These are phyloP conservation scores for Callorhinus ursinus DNA, from an alignment of 2,113 vertebrate species.

Conservation along the genomic window DNA sequence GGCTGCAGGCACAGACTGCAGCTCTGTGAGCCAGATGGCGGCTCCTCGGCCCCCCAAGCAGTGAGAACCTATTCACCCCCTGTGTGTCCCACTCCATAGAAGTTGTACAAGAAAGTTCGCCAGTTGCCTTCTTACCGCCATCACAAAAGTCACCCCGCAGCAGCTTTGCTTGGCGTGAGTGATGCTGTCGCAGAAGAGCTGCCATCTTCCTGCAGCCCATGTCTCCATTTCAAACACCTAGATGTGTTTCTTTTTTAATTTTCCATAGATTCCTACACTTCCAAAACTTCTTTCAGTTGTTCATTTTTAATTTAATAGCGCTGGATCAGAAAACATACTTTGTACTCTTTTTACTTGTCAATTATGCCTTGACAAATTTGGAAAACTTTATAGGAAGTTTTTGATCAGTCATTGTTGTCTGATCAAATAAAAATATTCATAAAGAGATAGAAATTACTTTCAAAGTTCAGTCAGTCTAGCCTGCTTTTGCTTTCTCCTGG, in stretches of 20 bases:
- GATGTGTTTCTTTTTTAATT: neutral
- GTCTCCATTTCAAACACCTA: neutral
- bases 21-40: neutral
- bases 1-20: conserved; percentile 4
- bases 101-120: neutral
- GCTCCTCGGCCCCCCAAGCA: neutral
- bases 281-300: neutral
- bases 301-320: neutral
- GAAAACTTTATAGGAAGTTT: neutral
- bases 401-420: too few species aligned
- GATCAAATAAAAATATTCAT: neutral
- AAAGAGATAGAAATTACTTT: neutral
- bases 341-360: neutral
- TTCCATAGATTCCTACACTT: neutral
- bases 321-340: neutral
- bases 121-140: neutral
- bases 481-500: neutral
- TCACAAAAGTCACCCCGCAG: neutral
- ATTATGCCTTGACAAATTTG: neutral
- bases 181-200: rapidly evolving
- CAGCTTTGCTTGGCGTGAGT: rapidly evolving
- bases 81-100: conserved; percentile 67
- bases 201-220: conserved; percentile 48
- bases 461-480: neutral
- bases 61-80: conserved; percentile 45